Evolutionary conservation across 64 coral and sea anemone genomes (phyloP).

Genomic region (Catalaphyllia jardinei): DNA sequence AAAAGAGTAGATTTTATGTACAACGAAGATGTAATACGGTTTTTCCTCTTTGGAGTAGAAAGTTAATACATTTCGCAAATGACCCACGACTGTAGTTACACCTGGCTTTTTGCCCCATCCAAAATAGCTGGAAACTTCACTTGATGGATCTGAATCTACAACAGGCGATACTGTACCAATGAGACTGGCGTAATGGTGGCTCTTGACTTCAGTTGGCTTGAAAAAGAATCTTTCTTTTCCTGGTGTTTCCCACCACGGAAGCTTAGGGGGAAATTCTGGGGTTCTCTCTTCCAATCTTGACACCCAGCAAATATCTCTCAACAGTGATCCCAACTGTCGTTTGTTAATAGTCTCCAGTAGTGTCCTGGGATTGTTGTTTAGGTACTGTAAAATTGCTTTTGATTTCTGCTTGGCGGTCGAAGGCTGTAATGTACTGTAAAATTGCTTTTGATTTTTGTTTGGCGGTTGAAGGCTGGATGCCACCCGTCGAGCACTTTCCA

Average conservation of each 20-base stretch:
- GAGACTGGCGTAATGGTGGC: conserved; percentile 27
- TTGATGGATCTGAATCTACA: neutral
- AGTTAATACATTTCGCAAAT: conserved; percentile 53
- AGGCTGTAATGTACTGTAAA: neutral
- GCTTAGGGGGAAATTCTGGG: conserved; percentile 35
- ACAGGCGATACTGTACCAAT: conserved; percentile 54
- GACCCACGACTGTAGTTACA: conserved; percentile 26
- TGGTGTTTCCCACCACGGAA: conserved; percentile 27
- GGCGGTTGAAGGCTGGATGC: conserved; percentile 3
- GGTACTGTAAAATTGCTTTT: conserved; percentile 33
- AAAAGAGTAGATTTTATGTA: conserved; percentile 53
- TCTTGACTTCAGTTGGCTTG: conserved; percentile 36
- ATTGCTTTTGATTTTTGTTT: conserved; percentile 51
- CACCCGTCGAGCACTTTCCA: conserved; percentile 24
- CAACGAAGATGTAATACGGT: conserved; percentile 23
- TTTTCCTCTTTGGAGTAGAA: conserved; percentile 40
- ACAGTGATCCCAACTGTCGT: neutral
- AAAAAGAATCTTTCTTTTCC: neutral
- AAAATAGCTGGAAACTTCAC: conserved; percentile 36
- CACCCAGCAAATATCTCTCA: conserved; percentile 47
- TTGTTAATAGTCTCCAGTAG: neutral
- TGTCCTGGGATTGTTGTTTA: neutral
- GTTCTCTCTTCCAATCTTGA: conserved; percentile 5
- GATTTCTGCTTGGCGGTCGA: conserved; percentile 32
- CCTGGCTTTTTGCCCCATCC: conserved; percentile 46